Evolutionary conservation across 1,140 invertebrate species (phyloP).

Genomic region (Arctopsyche grandis): DNA sequence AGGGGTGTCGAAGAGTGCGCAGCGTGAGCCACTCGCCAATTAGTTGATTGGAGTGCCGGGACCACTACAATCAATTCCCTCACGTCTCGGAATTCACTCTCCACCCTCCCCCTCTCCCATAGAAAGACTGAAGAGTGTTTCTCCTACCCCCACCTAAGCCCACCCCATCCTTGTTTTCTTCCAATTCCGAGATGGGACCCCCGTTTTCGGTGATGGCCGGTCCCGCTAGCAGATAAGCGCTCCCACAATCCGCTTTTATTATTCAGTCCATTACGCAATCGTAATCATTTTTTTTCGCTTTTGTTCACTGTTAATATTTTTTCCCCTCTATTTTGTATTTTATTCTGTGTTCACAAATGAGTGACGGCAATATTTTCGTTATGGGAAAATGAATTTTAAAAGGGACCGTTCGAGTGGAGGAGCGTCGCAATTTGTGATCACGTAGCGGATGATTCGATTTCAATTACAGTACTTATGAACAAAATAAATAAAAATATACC

Average conservation of each 20-base stretch:
- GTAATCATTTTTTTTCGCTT: slow-evolving; percentile 25
- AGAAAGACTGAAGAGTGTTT: neutral
- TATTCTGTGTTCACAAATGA: neutral
- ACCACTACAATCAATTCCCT: slow-evolving; percentile 41
- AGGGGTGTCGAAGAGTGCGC: slow-evolving; percentile 11
- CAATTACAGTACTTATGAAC: neutral
- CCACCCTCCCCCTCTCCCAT: neutral
- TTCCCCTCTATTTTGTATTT: neutral
- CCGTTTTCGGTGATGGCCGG: slow-evolving; percentile 1
- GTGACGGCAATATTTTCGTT: slow-evolving; percentile 9
- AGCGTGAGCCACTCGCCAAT: slow-evolving; percentile 25
- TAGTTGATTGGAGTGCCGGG: slow-evolving; percentile 43
- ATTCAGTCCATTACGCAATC: slow-evolving; percentile 42
- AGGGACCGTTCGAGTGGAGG: neutral
- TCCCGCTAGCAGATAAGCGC: neutral
- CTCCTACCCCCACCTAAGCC: neutral
- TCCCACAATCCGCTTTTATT: slow-evolving; percentile 38
- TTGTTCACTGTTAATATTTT: neutral
- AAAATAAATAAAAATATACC: too few relatives aligned
- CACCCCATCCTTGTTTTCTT: neutral
- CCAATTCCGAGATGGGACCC: slow-evolving; percentile 7
- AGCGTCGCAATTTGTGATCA: neutral
- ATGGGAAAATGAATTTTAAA: neutral
- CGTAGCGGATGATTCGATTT: slow-evolving; percentile 1
- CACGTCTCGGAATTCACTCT: slow-evolving; percentile 24